A percentile compares a stretch with the other conserved stretches of the same genome.
phyloP scores from a whole-genome alignment of 2,888 invertebrate species.

The Aphodius sticticus region DNA sequence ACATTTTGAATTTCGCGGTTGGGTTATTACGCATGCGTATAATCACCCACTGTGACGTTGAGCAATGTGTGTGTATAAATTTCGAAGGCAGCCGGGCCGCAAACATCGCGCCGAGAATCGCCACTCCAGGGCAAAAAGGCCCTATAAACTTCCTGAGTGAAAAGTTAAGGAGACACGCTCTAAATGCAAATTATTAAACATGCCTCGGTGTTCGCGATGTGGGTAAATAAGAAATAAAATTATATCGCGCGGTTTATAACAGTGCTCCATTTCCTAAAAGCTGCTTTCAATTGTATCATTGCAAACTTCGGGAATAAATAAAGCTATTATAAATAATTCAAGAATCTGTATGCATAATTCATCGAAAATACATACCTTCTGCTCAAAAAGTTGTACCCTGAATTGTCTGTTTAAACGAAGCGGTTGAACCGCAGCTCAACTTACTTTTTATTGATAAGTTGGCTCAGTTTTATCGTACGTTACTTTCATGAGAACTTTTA shows the following conservation, averaged over 20 bases:
- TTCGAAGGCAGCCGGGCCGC: background rate
- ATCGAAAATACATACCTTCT: no score
- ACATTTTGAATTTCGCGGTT: constrained; percentile 4
- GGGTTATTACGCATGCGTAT: background rate
- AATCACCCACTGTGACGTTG: background rate
- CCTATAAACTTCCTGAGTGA: background rate
- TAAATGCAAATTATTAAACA: background rate
- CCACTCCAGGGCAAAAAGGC: background rate
- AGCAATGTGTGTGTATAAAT: background rate
- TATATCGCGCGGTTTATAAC: background rate
- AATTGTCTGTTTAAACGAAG: no score
- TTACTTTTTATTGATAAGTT: no score
- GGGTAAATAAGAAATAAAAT: background rate
- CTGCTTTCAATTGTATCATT: background rate
- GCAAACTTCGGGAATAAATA: no score
- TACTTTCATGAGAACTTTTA: no score
- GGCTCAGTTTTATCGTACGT: no score
- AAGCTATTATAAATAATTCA: no score
- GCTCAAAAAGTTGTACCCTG: no score
- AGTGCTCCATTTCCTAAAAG: background rate
- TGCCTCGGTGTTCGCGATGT: background rate
- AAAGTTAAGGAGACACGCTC: background rate
- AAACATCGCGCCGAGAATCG: background rate
- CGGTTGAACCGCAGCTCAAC: no score
- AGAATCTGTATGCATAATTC: no score